Percentiles rank a stretch among this genome's conserved stretches.
phyloP scores from a whole-genome alignment of 2,888 invertebrate genomes.

The Pimpla rufipes region DNA sequence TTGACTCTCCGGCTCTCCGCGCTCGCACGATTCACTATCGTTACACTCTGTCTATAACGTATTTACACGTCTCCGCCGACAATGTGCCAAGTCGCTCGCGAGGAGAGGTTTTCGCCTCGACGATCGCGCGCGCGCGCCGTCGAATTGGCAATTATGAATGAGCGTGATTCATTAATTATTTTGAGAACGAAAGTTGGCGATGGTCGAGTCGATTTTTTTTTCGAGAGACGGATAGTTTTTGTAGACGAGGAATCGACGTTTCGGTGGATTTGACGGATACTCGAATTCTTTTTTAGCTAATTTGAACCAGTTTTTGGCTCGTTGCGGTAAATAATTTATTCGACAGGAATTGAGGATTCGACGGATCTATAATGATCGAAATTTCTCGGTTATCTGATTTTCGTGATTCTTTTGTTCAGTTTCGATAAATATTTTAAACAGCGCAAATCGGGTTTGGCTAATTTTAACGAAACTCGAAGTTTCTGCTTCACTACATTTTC shows the following conservation, averaged over 20 bases:
- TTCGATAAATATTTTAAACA: neutral
- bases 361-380: too few relatives aligned
- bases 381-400: neutral
- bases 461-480: neutral
- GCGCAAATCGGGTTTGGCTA: neutral
- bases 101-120: neutral
- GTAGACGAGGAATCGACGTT: neutral
- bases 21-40: constrained; percentile 39
- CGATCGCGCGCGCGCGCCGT: too few relatives aligned
- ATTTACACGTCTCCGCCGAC: constrained; percentile 2
- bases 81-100: neutral
- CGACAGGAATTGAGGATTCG: too few relatives aligned
- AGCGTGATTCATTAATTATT: neutral
- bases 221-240: neutral
- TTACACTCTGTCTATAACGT: neutral
- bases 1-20: constrained; percentile 34
- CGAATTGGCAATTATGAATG: constrained; percentile 1
- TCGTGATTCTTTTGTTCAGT: neutral
- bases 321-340: too few relatives aligned
- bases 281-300: too few relatives aligned
- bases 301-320: too few relatives aligned
- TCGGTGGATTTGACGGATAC: too few relatives aligned
- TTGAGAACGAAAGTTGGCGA: neutral
- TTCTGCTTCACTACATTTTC: neutral
- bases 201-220: neutral